phyloP scores from a whole-genome alignment of 2,888 invertebrate genomes.

The Standfussiana lucernea region DNA sequence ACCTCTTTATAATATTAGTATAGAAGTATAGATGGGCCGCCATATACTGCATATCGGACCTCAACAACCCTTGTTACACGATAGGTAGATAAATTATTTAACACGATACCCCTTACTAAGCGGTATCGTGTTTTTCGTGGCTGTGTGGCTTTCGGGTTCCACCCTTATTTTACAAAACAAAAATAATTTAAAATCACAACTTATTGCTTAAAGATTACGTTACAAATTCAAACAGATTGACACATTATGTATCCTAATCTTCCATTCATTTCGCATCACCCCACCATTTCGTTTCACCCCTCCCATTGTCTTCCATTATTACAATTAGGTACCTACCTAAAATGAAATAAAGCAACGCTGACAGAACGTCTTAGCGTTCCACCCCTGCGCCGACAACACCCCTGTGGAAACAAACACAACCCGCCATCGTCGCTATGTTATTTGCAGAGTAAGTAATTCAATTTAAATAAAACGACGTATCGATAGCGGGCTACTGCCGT shows the following conservation, averaged over 20 bases:
- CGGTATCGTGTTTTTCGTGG: no score
- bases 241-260: constrained; percentile 1
- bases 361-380: constrained; percentile 36
- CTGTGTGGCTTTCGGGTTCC: neutral
- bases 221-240: neutral
- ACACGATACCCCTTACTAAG: neutral
- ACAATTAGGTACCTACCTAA: constrained; percentile 11
- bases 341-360: constrained; percentile 37
- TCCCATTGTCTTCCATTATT: constrained; percentile 8
- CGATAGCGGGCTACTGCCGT: constrained; percentile 52
- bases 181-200: neutral
- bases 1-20: no score
- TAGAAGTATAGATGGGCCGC: no score
- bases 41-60: neutral
- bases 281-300: neutral
- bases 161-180: neutral
- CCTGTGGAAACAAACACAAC: constrained; percentile 41
- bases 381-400: constrained; percentile 18
- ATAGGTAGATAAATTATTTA: neutral
- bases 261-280: constrained; percentile 13
- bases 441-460: constrained; percentile 59
- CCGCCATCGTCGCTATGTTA: constrained; percentile 42
- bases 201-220: neutral
- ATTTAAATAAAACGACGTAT: constrained; percentile 64
- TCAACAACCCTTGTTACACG: neutral